These are phyloP conservation scores for Zosterops hypoxanthus DNA, from an alignment of 2,113 vertebrate genomes.

Conservation along the genomic window DNA sequence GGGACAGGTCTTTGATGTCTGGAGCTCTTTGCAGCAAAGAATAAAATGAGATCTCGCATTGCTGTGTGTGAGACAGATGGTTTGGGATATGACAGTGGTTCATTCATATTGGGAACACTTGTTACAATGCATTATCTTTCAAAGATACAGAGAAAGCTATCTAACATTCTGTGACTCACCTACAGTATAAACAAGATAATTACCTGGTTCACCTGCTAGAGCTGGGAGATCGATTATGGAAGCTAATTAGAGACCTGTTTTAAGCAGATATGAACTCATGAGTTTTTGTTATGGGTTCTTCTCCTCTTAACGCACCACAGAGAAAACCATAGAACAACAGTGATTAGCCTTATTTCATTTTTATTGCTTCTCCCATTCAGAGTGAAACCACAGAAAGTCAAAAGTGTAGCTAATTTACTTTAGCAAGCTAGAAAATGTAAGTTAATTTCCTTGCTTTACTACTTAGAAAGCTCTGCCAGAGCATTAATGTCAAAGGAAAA, in stretches of 20 bases:
- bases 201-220: conserved; percentile 65
- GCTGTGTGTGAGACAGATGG: conserved; percentile 1
- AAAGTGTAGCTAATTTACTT: conserved; percentile 74
- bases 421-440: conserved; percentile 66
- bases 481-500: conserved; percentile 56
- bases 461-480: conserved; percentile 55
- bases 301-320: conserved; percentile 53
- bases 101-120: conserved; percentile 51
- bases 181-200: conserved; percentile 74
- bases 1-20: conserved; percentile 56
- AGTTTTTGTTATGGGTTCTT: conserved; percentile 67
- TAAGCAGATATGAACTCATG: conserved; percentile 65
- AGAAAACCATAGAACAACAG: conserved; percentile 67
- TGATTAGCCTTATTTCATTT: conserved; percentile 77
- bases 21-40: conserved; percentile 53
- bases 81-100: conserved; percentile 51
- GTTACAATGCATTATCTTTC: conserved; percentile 64
- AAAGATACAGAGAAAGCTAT: conserved; percentile 51
- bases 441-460: conserved; percentile 69
- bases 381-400: conserved; percentile 68
- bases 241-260: conserved; percentile 77
- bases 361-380: conserved; percentile 70
- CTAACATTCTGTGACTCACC: conserved; percentile 69
- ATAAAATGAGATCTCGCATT: conserved; percentile 10
- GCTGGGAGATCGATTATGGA: conserved; percentile 71